Evolutionary conservation across 2,797 vertebrate genomes (phyloP), one percentile per base, ranked within the genome.

Genomic region (Sebastes goodei): DNA sequence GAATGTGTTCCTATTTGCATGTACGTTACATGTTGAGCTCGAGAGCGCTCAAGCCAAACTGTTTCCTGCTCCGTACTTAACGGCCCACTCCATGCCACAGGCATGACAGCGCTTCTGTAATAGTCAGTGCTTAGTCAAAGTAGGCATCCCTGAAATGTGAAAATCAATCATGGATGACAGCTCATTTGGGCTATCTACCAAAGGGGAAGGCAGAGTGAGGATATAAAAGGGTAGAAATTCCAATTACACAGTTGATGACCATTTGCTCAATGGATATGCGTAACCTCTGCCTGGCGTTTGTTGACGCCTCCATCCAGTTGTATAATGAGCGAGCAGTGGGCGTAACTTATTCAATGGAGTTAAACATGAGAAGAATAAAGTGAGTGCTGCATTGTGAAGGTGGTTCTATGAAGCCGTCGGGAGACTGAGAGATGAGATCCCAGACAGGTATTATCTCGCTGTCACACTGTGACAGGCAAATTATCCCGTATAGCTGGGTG

Each of bases 121-220:
- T 90, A 91, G 91, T 89, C 78, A n/a, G 68, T 55, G 82, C 86
- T 91, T 85, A 88, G 88, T 91, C 81, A 90, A 92, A 89, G 89
- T 88, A 88, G 85, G 87, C 89, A 92, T 91, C 90, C 94, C 84
- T 91, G 89, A 94, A 94, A 95, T 92, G 88, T 92, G 91, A 87
- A 93, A 94, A 95, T 94, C 92, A 93, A 94, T 95, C 92, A 92
- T 76, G 90, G 91, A 89, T 91, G 95, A 94, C 92, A 92, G 90
- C 89, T 95, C 91, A 94, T 94, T 95, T 94, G 84, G 85, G 75
- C 74, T 84, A 91, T 93, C 89, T 92, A 89, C 73, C 78, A 85
- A 38, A 7, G 67, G 61, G 74, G 74, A 83, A 84, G 53, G 80
- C 76, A 87, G 68, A 75, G 71, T 59, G 65, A 69, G 52, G 56